Percentiles rank a stretch among this genome's conserved stretches.
Conservation (phyloP, 2,113 vertebrate species). For the Microcebus jonahi region DNA sequence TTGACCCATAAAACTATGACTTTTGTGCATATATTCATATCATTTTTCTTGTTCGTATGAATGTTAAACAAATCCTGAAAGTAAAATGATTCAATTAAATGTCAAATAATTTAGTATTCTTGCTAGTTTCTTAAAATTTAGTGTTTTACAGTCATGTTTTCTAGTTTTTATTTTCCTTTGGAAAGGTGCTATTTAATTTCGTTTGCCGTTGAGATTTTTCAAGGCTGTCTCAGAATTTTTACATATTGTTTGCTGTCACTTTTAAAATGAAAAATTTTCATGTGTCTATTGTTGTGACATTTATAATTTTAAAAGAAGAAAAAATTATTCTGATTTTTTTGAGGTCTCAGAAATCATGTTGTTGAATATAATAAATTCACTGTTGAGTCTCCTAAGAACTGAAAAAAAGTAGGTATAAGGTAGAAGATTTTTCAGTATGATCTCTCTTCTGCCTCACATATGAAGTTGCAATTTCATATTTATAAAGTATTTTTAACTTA, state of each 20-base stretch:
- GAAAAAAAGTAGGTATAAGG: background rate
- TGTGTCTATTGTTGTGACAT: background rate
- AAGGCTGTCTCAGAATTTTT: background rate
- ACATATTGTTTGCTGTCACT: background rate
- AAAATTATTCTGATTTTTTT: background rate
- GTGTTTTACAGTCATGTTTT: background rate
- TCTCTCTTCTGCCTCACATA: background rate
- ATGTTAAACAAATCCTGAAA: slow-evolving; percentile 31
- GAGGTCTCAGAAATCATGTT: background rate
- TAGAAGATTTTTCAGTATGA: background rate
- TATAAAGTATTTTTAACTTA: slow-evolving; percentile 33
- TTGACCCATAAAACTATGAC: background rate
- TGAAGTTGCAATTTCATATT: background rate
- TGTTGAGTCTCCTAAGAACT: background rate
- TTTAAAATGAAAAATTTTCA: slow-evolving; percentile 28
- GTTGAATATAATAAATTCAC: background rate
- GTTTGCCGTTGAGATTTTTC: background rate
- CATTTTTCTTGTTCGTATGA: slow-evolving; percentile 39
- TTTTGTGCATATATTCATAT: background rate
- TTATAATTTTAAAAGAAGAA: slow-evolving; percentile 32
- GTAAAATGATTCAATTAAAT: background rate
- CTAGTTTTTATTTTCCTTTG: slow-evolving; percentile 22
- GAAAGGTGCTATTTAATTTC: slow-evolving; percentile 38
- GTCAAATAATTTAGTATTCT: background rate
- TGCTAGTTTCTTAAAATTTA: slow-evolving; percentile 30